Conservation (phyloP, 2,797 vertebrate genomes). For the Chromis chromis region DNA sequence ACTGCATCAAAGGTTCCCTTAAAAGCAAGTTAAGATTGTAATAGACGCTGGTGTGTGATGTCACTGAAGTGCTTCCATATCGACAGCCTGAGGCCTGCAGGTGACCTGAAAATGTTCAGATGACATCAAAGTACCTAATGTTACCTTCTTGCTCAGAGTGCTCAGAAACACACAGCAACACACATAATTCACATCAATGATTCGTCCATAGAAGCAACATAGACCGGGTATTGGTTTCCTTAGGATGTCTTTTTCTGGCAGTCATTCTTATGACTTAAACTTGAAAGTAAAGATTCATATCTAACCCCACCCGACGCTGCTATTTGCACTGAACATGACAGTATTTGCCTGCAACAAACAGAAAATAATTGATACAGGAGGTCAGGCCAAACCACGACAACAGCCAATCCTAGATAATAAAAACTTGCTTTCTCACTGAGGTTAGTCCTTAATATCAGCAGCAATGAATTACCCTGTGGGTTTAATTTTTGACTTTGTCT, state of each 20-base stretch:
- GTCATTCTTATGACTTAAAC: neutral
- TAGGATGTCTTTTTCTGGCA: conserved; percentile 12
- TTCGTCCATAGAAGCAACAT: neutral
- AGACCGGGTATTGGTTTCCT: neutral
- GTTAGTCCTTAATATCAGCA: neutral
- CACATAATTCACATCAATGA: neutral
- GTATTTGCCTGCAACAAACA: conserved; percentile 36
- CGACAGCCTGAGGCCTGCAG: conserved; percentile 22
- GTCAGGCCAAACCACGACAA: conserved; percentile 9
- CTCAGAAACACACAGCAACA: neutral
- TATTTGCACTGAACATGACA: conserved; percentile 27
- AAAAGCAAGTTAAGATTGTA: conserved; percentile 20
- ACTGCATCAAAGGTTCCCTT: conserved; percentile 2
- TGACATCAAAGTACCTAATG: conserved; percentile 26
- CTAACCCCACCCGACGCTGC: conserved; percentile 35
- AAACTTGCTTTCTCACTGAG: conserved; percentile 8
- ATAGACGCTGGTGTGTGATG: conserved; percentile 16
- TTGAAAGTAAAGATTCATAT: conserved; percentile 26
- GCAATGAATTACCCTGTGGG: neutral
- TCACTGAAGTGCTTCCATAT: conserved; percentile 21
- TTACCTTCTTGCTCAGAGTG: neutral
- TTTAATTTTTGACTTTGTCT: conserved; percentile 24
- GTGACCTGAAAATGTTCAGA: conserved; percentile 41
- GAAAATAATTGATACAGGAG: conserved; percentile 8
- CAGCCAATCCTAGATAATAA: conserved; percentile 19